Percentiles rank a stretch among this genome's conserved stretches.
Conservation (phyloP, 2,888 invertebrate species). For the Sesia bembeciformis region DNA sequence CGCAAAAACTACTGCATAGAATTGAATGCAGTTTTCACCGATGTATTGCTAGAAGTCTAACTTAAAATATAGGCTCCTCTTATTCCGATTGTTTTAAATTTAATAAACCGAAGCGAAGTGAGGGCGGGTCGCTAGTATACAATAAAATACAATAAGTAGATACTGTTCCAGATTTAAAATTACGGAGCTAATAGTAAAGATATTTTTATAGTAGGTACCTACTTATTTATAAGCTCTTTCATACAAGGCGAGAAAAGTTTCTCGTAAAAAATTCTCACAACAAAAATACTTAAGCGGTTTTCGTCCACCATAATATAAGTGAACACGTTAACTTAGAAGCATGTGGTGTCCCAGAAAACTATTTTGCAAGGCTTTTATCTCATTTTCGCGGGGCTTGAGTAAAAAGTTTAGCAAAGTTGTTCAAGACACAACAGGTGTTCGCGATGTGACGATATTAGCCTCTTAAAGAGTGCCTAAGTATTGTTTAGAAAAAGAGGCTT, state of each 20-base stretch:
- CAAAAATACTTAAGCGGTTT: slow-evolving; percentile 31
- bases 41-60: too few relatives aligned
- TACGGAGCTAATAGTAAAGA: not conserved
- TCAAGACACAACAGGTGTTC: slow-evolving; percentile 65
- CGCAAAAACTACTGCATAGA: too few relatives aligned
- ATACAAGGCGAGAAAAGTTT: not conserved
- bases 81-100: too few relatives aligned
- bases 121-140: too few relatives aligned
- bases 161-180: too few relatives aligned
- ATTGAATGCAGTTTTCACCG: too few relatives aligned
- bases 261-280: slow-evolving; percentile 14
- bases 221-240: not conserved
- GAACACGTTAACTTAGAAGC: slow-evolving; percentile 52
- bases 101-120: too few relatives aligned
- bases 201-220: not conserved
- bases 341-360: slow-evolving; percentile 68
- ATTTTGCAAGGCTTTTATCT: slow-evolving; percentile 69
- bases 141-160: too few relatives aligned
- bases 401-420: slow-evolving; percentile 60
- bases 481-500: slow-evolving; percentile 22
- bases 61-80: too few relatives aligned
- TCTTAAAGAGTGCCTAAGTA: slow-evolving; percentile 16
- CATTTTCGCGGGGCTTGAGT: slow-evolving; percentile 58
- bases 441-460: slow-evolving; percentile 47
- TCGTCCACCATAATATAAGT: slow-evolving; percentile 33